These are phyloP conservation scores for Oceanodroma leucorhoa DNA, from an alignment of 2,797 vertebrate species.

Conservation along the genomic window DNA sequence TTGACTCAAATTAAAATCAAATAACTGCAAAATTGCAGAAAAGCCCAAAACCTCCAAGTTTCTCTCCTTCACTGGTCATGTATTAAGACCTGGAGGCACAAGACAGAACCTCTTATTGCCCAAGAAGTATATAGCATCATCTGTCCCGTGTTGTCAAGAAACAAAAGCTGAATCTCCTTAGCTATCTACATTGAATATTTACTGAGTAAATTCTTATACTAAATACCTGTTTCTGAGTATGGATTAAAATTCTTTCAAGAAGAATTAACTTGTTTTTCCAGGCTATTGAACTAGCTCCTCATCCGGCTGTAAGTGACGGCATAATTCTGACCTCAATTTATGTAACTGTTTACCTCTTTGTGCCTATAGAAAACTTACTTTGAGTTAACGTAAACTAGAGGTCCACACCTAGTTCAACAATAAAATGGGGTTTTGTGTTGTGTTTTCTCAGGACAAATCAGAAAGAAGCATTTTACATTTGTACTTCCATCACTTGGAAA, in stretches of 20 bases:
- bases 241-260: not conserved
- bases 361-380: not conserved
- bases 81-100: not conserved
- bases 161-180: not conserved
- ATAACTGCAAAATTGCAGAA: not conserved
- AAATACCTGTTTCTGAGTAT: not conserved
- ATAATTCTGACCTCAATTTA: not conserved
- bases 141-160: not conserved
- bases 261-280: not conserved
- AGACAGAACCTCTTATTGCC: not conserved
- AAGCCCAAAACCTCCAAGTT: not conserved
- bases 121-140: not conserved
- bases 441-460: not conserved
- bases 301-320: not conserved
- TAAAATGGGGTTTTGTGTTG: accelerated
- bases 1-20: not conserved
- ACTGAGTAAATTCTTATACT: not conserved
- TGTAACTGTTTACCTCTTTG: not conserved
- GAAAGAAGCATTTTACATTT: not conserved
- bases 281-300: not conserved
- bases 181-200: not conserved
- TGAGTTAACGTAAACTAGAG: not conserved
- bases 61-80: not conserved
- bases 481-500: not conserved
- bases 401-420: not conserved